These are phyloP conservation scores for Cherax quadricarinatus DNA, from an alignment of 1,140 invertebrate species.

Conservation along the genomic window DNA sequence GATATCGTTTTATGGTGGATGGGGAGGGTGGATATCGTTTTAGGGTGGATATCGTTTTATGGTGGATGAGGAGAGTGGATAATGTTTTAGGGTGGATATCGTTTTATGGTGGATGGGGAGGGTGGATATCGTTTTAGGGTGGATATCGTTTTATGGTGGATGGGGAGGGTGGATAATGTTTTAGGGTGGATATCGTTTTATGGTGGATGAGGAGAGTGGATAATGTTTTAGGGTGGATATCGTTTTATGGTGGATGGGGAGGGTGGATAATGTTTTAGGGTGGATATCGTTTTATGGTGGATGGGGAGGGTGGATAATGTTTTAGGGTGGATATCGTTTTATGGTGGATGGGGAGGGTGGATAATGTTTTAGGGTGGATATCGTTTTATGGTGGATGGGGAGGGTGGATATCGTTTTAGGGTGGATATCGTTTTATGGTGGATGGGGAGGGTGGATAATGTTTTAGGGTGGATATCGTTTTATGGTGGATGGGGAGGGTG, in stretches of 20 bases:
- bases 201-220: not conserved
- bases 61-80: not conserved
- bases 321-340: no score
- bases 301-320: no score
- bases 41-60: no score
- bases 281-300: no score
- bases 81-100: not conserved
- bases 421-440: no score
- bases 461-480: not conserved
- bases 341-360: not conserved
- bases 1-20: not conserved
- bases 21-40: no score
- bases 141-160: no score
- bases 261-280: no score
- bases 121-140: not conserved
- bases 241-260: not conserved
- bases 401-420: not conserved
- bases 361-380: not conserved
- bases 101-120: no score
- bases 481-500: not conserved
- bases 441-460: no score
- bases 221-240: not conserved
- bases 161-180: no score
- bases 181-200: not conserved
- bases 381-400: no score